Evolutionary conservation across 2,888 invertebrate genomes (phyloP).

Genomic region (Ellobium chinense): DNA sequence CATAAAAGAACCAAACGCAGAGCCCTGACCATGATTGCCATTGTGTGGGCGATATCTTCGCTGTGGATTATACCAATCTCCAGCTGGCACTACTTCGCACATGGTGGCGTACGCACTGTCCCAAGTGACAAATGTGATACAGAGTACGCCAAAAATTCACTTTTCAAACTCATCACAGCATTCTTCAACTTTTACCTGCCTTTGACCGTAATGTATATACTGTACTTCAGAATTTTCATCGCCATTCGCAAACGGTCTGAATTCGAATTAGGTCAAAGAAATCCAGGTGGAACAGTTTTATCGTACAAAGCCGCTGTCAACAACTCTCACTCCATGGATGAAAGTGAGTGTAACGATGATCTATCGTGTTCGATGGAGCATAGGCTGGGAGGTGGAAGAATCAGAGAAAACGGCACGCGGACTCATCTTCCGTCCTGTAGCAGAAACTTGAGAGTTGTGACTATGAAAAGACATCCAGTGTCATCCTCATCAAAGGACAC

Average conservation of each 20-base stretch:
- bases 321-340: conserved; percentile 42
- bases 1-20: conserved; percentile 80
- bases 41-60: conserved; percentile 80
- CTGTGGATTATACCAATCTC: conserved; percentile 81
- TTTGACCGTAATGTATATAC: conserved; percentile 80
- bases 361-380: neutral
- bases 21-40: conserved; percentile 80
- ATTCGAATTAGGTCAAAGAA: conserved; percentile 75
- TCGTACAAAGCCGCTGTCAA: conserved; percentile 47
- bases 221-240: conserved; percentile 80
- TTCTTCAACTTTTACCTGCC: conserved; percentile 81
- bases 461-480: conserved; percentile 39
- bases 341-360: conserved; percentile 54
- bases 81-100: conserved; percentile 79
- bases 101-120: conserved; percentile 71
- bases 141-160: conserved; percentile 80
- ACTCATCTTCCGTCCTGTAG: neutral
- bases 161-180: conserved; percentile 81
- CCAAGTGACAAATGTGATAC: conserved; percentile 80
- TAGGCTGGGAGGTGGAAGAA: neutral
- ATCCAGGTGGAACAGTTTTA: conserved; percentile 52
- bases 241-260: conserved; percentile 80
- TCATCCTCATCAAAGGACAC: conserved; percentile 10
- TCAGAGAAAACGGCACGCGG: conserved; percentile 28
- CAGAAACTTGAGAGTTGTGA: conserved; percentile 47